Evolutionary conservation across 2,113 vertebrate genomes (phyloP).

Genomic region (Pimephales promelas): DNA sequence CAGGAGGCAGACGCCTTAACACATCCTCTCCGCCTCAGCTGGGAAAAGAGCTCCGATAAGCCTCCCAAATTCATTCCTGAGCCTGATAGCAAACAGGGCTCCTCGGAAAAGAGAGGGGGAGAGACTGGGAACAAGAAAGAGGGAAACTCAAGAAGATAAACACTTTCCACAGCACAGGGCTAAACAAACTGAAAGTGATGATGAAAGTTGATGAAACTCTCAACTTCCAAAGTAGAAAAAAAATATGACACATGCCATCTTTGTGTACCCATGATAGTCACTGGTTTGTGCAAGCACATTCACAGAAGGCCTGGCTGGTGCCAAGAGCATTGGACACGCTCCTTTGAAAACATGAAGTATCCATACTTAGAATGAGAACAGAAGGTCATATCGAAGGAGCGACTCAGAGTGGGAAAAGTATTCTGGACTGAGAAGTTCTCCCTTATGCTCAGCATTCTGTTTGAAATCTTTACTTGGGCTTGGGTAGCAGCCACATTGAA

Average conservation of each 20-base stretch:
- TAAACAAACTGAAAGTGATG: conserved; percentile 69
- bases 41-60: conserved; percentile 56
- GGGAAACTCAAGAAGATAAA: conserved; percentile 59
- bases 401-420: conserved; percentile 9
- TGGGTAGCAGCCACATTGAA: conserved; percentile 19
- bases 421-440: conserved; percentile 49
- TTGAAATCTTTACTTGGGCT: conserved; percentile 67
- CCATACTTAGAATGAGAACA: conserved; percentile 22
- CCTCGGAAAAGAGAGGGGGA: conserved; percentile 49
- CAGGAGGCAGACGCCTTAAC: conserved; percentile 58
- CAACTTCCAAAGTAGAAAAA: conserved; percentile 53
- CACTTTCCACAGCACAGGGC: conserved; percentile 64
- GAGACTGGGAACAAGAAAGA: conserved; percentile 4
- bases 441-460: conserved; percentile 27
- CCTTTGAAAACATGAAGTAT: conserved; percentile 39
- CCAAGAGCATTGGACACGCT: conserved; percentile 32
- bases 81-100: conserved; percentile 59
- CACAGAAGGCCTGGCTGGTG: conserved; percentile 22
- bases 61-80: conserved; percentile 66
- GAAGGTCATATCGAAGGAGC: conserved; percentile 5
- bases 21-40: conserved; percentile 56
- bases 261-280: conserved; percentile 40
- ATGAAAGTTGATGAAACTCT: conserved; percentile 71
- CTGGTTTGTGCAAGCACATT: conserved; percentile 49
- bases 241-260: conserved; percentile 47